Conservation (phyloP, 2,113 vertebrate species). For the Colistium nudipinnis region DNA sequence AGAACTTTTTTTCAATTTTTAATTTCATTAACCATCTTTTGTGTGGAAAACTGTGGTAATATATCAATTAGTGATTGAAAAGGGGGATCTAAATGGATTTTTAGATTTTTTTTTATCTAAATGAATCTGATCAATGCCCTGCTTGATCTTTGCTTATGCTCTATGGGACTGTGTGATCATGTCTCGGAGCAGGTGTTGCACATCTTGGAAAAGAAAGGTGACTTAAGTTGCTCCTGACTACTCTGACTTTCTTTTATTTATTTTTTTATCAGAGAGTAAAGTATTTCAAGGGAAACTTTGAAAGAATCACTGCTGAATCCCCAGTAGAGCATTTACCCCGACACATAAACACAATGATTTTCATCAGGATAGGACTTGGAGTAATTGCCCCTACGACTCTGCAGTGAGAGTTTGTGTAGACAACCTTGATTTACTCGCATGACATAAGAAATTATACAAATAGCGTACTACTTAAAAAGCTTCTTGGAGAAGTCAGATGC, state of each 20-base stretch:
- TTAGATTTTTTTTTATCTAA: neutral
- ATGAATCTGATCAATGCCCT: neutral
- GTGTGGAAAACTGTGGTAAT: neutral
- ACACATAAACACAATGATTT: conserved; percentile 25
- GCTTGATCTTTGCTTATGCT: neutral
- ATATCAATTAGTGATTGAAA: neutral
- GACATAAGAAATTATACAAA: conserved; percentile 43
- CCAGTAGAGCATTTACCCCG: neutral
- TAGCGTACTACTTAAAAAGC: conserved; percentile 43
- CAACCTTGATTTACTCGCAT: conserved; percentile 51
- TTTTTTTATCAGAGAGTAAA: neutral
- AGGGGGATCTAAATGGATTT: neutral
- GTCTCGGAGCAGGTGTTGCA: neutral
- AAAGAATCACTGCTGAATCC: conserved; percentile 2
- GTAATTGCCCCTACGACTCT: neutral
- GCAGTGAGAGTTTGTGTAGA: conserved; percentile 11
- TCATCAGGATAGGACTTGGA: neutral
- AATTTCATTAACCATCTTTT: too few species aligned
- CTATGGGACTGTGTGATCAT: neutral
- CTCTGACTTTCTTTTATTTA: neutral
- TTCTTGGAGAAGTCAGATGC: conserved; percentile 51
- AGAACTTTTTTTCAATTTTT: too few species aligned
- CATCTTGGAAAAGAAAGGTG: neutral
- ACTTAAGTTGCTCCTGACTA: neutral
- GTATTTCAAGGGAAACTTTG: neutral